These are phyloP conservation scores for Pheosia gnoma DNA, from an alignment of 2,888 invertebrate species.

Conservation along the genomic window DNA sequence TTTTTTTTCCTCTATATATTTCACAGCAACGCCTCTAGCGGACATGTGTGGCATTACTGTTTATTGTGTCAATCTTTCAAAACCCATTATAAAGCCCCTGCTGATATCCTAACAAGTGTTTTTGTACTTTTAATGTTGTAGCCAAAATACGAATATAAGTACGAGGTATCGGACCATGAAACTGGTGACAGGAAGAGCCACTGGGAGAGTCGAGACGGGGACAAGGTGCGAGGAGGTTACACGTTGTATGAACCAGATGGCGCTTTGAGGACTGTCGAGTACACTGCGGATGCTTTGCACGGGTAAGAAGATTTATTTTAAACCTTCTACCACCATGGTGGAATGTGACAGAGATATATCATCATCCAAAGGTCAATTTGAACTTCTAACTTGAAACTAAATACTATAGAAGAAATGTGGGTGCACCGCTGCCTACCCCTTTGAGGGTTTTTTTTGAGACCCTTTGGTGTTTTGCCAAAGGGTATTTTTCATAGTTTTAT, in stretches of 20 bases:
- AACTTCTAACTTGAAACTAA: no score
- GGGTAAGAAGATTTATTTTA: conserved; percentile 51
- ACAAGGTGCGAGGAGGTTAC: conserved; percentile 76
- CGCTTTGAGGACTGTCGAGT: conserved; percentile 77
- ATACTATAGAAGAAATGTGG: no score
- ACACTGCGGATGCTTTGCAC: conserved; percentile 75
- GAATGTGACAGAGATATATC: no score
- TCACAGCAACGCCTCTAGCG: no score
- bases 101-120: background rate
- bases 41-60: background rate
- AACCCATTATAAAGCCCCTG: no score
- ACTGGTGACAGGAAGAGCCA: conserved; percentile 81
- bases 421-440: no score
- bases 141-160: conserved; percentile 81
- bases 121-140: conserved; percentile 31
- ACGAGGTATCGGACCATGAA: conserved; percentile 80
- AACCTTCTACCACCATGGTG: background rate
- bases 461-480: no score
- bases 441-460: no score
- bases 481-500: no score
- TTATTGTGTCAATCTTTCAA: background rate
- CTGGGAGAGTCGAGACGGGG: conserved; percentile 80
- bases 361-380: no score
- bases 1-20: no score
- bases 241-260: conserved; percentile 79